Base-by-base conservation (phyloP, 2,113 vertebrate genomes). In the Prionailurus bengalensis region DNA sequence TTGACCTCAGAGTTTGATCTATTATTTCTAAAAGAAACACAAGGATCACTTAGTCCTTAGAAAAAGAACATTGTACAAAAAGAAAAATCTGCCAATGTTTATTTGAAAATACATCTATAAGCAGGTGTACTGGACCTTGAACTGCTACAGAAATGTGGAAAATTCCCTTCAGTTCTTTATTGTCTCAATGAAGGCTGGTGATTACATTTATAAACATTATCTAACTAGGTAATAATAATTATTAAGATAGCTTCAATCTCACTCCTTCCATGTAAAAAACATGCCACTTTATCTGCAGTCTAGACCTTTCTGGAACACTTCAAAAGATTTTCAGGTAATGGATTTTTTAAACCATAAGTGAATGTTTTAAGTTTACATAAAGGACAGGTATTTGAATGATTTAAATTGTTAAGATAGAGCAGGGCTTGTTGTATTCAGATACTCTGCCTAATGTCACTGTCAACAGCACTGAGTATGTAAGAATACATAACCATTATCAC, bases 141-240 rank as follows among this genome's bases (percentile, higher is more conserved):
- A 91, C 33, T 85, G 13, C 66, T 55, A 90, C 94, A 97, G 19
- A 42, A 96, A 76, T 39, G 29, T 84, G 31, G 71, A 98, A 81
- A 87, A 97, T 23, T 15, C 4, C 16, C 42, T 95, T 89, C n/a
- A 76, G 25, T 90, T 95, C 36, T 39, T 96, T 97, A 87, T 1
- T 80, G 4, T 79, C 97, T 39, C 27, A 71, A 3, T 71, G 12
- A 95, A 48, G 81, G n/a, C 42, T 25, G 15, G 61, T 83, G 83
- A 88, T 97, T 94, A 97, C 84, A 88, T 98, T 98, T 97, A 82
- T 98, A 98, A 98, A 97, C 94, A 58, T 95, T 98, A 96, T 74
- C 58, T 96, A 97, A 84, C 29, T 31, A 93, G 93, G 89, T 97
- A 89, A 97, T 98, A 84, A 96, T 74, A 86, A 79, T 79, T 89